phyloP scores from a whole-genome alignment of 2,888 invertebrate genomes.

The Siphonodentalium dalli region DNA sequence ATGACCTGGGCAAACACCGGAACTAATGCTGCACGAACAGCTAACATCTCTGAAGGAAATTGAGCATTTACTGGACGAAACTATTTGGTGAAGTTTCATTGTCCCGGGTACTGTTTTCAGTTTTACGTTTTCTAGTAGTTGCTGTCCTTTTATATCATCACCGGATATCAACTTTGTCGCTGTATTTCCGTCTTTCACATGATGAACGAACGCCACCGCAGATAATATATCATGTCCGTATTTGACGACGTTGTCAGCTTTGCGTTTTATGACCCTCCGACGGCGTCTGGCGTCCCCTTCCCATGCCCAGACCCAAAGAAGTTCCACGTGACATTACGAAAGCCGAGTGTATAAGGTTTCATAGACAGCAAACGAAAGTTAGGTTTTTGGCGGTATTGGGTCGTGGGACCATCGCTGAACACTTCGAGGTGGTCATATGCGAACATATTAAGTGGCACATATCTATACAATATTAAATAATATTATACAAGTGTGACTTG shows the following conservation, averaged over 20 bases:
- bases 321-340: constrained; percentile 42
- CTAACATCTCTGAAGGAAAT: too few species aligned
- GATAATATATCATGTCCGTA: constrained; percentile 27
- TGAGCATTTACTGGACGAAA: too few species aligned
- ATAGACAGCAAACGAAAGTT: constrained; percentile 56
- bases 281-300: constrained; percentile 58
- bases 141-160: background rate
- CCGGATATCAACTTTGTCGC: constrained; percentile 12
- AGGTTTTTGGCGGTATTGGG: constrained; percentile 59
- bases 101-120: constrained; percentile 11
- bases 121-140: constrained; percentile 1
- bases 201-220: constrained; percentile 16
- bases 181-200: constrained; percentile 1
- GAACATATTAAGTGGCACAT: too few species aligned
- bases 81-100: constrained; percentile 13
- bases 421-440: constrained; percentile 22
- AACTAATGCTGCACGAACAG: too few species aligned
- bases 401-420: constrained; percentile 50
- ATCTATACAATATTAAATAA: too few species aligned
- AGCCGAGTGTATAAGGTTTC: constrained; percentile 17
- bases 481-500: too few species aligned
- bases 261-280: constrained; percentile 52
- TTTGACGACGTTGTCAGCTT: constrained; percentile 30
- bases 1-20: too few species aligned
- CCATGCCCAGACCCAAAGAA: constrained; percentile 59